These are phyloP conservation scores for Bellardia pandia DNA, from an alignment of 2,888 invertebrate genomes.

Conservation along the genomic window DNA sequence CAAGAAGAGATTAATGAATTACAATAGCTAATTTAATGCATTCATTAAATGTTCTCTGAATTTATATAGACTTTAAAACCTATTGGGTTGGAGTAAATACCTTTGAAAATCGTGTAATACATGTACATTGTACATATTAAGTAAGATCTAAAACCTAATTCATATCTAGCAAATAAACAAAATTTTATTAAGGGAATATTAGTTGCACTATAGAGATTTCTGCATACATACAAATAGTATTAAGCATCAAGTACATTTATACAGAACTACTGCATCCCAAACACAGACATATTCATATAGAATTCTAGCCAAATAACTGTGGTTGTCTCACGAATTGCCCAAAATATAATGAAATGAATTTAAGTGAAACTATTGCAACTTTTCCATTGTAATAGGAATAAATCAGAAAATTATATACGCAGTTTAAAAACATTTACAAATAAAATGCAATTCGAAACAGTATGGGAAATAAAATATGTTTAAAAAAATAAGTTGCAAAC, in stretches of 20 bases:
- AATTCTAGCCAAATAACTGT: not conserved
- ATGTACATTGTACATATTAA: too few relatives aligned
- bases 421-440: conserved; percentile 19
- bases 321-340: conserved; percentile 7
- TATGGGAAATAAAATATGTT: not conserved
- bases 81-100: too few relatives aligned
- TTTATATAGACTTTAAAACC: too few relatives aligned
- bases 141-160: too few relatives aligned
- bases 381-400: conserved; percentile 36
- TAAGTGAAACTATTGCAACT: conserved; percentile 7
- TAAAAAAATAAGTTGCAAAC: conserved; percentile 15
- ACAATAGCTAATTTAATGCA: too few relatives aligned
- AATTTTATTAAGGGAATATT: conserved; percentile 1
- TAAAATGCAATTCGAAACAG: conserved; percentile 4
- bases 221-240: not conserved
- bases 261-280: too few relatives aligned
- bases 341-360: conserved; percentile 17
- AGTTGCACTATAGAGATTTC: not conserved
- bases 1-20: too few relatives aligned
- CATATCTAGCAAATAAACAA: not conserved
- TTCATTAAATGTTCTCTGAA: too few relatives aligned
- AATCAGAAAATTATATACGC: conserved; percentile 28
- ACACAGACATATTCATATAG: too few relatives aligned
- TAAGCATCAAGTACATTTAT: not conserved
- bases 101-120: too few relatives aligned